A percentile compares a stretch with the other conserved stretches of the same genome.
Conservation (phyloP, 1,140 invertebrate species). For the Chlorops oryzae region DNA sequence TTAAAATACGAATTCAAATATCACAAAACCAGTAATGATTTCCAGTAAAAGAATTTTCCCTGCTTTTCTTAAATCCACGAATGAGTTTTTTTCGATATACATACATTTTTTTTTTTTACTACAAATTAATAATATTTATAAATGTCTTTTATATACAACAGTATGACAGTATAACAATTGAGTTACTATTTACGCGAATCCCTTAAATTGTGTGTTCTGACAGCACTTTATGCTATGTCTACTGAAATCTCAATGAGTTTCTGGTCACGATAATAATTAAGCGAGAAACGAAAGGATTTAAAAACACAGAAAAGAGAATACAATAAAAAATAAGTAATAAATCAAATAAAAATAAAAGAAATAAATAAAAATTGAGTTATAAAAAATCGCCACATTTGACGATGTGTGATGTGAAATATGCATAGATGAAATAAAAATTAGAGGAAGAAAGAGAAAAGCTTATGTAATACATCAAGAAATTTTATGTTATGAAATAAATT, state of each 20-base stretch:
- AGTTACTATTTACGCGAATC: conserved; percentile 12
- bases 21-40: too few relatives aligned
- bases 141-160: too few relatives aligned
- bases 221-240: neutral
- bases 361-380: conserved; percentile 17
- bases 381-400: conserved; percentile 17
- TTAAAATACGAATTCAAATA: too few relatives aligned
- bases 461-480: too few relatives aligned
- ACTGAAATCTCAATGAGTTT: neutral
- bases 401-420: too few relatives aligned
- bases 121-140: conserved; percentile 27
- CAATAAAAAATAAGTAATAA: conserved; percentile 38
- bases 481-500: too few relatives aligned
- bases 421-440: too few relatives aligned
- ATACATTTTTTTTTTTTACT: conserved; percentile 40
- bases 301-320: conserved; percentile 30
- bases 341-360: conserved; percentile 26
- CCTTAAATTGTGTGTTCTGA: neutral
- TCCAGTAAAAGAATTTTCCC: too few relatives aligned
- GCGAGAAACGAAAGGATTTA: conserved; percentile 15
- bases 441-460: too few relatives aligned
- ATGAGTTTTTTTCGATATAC: too few relatives aligned
- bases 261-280: conserved; percentile 23
- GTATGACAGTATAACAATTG: too few relatives aligned
- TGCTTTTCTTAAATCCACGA: too few relatives aligned